Evolutionary conservation across 2,888 invertebrate genomes (phyloP), one percentile per base, ranked within the genome.

Genomic region (Elegia similella): DNA sequence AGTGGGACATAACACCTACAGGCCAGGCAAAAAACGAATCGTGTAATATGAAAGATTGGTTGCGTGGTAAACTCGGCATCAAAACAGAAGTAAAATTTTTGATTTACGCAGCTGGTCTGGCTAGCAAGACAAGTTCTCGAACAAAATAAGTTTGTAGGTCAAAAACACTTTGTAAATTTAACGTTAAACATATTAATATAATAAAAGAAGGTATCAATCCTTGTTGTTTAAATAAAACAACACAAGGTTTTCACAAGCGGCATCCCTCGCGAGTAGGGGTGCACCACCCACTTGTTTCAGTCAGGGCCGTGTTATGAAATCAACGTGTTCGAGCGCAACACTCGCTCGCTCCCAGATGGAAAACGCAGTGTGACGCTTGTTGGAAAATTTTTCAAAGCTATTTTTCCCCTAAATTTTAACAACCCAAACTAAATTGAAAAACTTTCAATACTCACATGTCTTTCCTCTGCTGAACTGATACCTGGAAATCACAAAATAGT

Each of bases 311-410:
- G 89, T 90, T 89, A 89, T 91, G 90, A 91, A 91, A 91, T 91
- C 90, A 90, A 86, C 90, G 90, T 88, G 90, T 88, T 88, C 84
- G 85, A 88, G 89, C 88, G 84, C 79, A 84, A 84, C 86, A 84
- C 87, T 86, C 80, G 78, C 84, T 16, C 30, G 48, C 81, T 87
- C 82, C 84, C 84, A 84, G 88, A 88, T 86, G 85, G 83, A 87
- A 88, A 84, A 83, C 82, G 83, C 83, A 78, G 78, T 78, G 77
- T 72, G 73, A 71, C 73, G 75, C 75, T 76, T 76, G 81, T 76
- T 73, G 77, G 17, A 34, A 73, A 79, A 86, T 82, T 84, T 87
- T 84, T 84, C 84, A 87, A 86, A 88, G 85, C 78, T 72, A 79
- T 78, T 77, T 58, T 79, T 76, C 75, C 76, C 73, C 68, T 76